A percentile compares a stretch with the other conserved stretches of the same genome.
Conservation (phyloP, 2,888 invertebrate genomes). For the Galerucella nymphaeae region DNA sequence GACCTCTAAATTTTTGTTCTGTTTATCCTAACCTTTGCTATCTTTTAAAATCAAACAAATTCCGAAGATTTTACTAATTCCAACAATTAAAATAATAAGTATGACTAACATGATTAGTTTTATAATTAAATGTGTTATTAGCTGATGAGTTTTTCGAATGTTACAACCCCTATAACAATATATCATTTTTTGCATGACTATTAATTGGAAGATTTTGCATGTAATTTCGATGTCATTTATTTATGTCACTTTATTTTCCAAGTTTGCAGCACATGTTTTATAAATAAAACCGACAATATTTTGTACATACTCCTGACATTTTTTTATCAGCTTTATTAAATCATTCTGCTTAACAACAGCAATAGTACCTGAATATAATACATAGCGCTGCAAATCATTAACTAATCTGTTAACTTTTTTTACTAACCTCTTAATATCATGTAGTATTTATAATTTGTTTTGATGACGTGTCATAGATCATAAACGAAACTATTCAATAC, state of each 20-base stretch:
- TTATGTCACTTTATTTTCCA: conserved; percentile 30
- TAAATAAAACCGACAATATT: conserved; percentile 45
- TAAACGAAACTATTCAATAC: background rate
- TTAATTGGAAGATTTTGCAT: conserved; percentile 30
- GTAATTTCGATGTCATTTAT: conserved; percentile 36
- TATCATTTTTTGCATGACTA: conserved; percentile 19
- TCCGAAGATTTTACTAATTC: no score
- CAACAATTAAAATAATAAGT: no score
- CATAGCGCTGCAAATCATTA: conserved; percentile 53
- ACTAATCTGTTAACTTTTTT: background rate
- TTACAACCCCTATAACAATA: background rate
- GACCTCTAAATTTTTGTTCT: no score
- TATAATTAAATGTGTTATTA: background rate
- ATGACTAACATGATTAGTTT: background rate
- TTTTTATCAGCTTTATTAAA: conserved; percentile 30
- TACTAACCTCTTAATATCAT: conserved; percentile 11
- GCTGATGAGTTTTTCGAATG: background rate
- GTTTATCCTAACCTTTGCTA: no score
- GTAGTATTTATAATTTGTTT: conserved; percentile 8
- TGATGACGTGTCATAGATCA: conserved; percentile 26
- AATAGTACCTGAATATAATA: conserved; percentile 65
- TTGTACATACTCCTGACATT: conserved; percentile 42
- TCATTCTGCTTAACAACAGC: conserved; percentile 51
- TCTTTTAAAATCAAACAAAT: no score
- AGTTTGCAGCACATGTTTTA: conserved; percentile 55